phyloP scores from a whole-genome alignment of 2,113 vertebrate genomes.

The Oryzias javanicus region DNA sequence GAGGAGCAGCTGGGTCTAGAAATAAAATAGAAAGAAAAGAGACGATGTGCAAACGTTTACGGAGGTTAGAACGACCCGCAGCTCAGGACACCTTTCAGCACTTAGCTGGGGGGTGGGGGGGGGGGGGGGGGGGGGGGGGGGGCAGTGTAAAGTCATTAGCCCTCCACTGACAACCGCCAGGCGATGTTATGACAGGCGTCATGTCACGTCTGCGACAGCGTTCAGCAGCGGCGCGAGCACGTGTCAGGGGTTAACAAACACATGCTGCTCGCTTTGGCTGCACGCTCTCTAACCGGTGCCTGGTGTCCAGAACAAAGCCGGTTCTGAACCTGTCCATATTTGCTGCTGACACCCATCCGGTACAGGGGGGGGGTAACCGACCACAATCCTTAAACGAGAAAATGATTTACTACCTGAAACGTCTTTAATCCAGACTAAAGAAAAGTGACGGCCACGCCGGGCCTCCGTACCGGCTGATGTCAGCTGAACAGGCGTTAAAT shows the following conservation, averaged over 20 bases:
- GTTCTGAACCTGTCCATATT: slow-evolving; percentile 36
- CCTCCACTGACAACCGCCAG: slow-evolving; percentile 47
- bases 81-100: slow-evolving; percentile 36
- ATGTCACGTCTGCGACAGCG: slow-evolving; percentile 57
- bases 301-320: slow-evolving; percentile 1
- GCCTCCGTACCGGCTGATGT: slow-evolving; percentile 42
- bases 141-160: slow-evolving; percentile 65
- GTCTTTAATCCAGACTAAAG: slow-evolving; percentile 50
- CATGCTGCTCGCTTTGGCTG: slow-evolving; percentile 63
- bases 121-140: slow-evolving; percentile 7
- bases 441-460: slow-evolving; percentile 42
- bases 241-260: slow-evolving; percentile 69
- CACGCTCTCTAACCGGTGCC: slow-evolving; percentile 11
- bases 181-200: slow-evolving; percentile 75
- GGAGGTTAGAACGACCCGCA: slow-evolving; percentile 10
- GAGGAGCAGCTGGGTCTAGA: slow-evolving; percentile 88
- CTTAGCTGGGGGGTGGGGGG: slow-evolving; percentile 11
- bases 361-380: slow-evolving; percentile 23
- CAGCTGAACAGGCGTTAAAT: slow-evolving; percentile 65
- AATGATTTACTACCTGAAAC: slow-evolving; percentile 73
- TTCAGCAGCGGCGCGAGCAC: slow-evolving; percentile 40
- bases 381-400: slow-evolving; percentile 67
- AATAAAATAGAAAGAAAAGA: slow-evolving; percentile 24
- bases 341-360: slow-evolving; percentile 26
- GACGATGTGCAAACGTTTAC: slow-evolving; percentile 41